Evolutionary conservation across 2,888 invertebrate genomes (phyloP), one percentile per base, ranked within the genome.

Genomic region (Cyaniris semiargus): DNA sequence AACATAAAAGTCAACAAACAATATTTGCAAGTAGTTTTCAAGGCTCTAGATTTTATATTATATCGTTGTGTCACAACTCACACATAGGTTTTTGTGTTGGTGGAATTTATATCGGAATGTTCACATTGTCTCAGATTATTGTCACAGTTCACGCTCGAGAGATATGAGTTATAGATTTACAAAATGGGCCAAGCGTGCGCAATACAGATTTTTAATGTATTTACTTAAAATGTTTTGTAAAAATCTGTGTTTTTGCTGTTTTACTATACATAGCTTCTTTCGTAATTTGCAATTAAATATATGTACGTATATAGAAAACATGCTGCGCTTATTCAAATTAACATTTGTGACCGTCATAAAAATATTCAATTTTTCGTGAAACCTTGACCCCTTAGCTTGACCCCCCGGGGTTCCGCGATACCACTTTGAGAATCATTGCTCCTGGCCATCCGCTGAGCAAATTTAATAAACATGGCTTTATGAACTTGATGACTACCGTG

Each of bases 401-500:
- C 38, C 44, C 48, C 48, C 48, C 0, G 13, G 15, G 48, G 48
- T 48, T 48, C 15, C 18, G 1, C 48, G 48, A 3, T 13, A 3
- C 5, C 48, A 53, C 48, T 53, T 53, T 53, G 48, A 18, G 5
- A 53, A 53, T 53, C 48, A 53, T 18, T 53, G 48, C 15, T n/a
- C 10, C 21, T 60, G 60, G 13, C 60, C 60, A 60, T 60, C 60
- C 60, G 60, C 13, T 13, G 10, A 23, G 60, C 23, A 27, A 66
- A 66, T 66, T 66, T 31, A 27, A 66, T 66, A 66, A 66, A 66
- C 66, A 66, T 31, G 27, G 31, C 66, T 66, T 66, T 66, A 66
- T 66, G 66, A 66, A 66, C 66, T 66, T 66, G 60, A 60, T 13
- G 23, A 15, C 27, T 27, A 66, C 66, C 66, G 66, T 66, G 66